Evolutionary conservation across 2,113 vertebrate genomes (phyloP), one percentile per base, ranked within the genome.

Genomic region (Eptesicus fuscus): DNA sequence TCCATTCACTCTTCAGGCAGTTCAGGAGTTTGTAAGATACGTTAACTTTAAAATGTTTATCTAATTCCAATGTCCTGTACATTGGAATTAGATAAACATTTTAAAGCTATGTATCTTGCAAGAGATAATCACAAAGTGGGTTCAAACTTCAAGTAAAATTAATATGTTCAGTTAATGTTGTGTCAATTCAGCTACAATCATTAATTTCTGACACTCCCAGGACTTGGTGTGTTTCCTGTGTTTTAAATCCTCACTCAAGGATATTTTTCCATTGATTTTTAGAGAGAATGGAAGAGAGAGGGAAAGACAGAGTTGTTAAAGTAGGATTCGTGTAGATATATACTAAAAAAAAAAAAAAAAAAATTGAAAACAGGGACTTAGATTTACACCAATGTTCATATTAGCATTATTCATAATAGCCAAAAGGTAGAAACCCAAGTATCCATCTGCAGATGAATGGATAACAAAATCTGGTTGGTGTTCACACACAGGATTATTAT

Each of bases 71-170:
- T 44, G 67, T 56, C 88, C 22, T 83, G 56, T 25, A 59, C 56
- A 59, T 59, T 59, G 56, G 56, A 59, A 59, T 59, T 59, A 59
- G 56, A 59, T 59, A 59, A 59, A 25, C 59, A 25, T 61, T 61
- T 61, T 61, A 61, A 61, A 61, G 59, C 59, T 61, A 61, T 61
- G 59, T 61, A 61, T 61, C 59, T 90, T 20, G n/a, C 69, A 92
- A 85, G 37, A 93, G 82, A 96, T 77, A 96, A 90, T 7, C 47
- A 96, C 73, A 94, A 90, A 42, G 0, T 83, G 77, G 44, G 94
- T 88, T 90, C 85, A 97, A 97, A 97, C 90, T 89, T 86, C 95
- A n/a, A 69, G 35, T 59, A 88, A 90, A 77, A 90, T 61, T 47
- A 93, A 35, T 91, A 76, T 25, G 65, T 35, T 67, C 79, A n/a